Conservation (phyloP, 2,888 invertebrate species). For the Keiferia lycopersicella region DNA sequence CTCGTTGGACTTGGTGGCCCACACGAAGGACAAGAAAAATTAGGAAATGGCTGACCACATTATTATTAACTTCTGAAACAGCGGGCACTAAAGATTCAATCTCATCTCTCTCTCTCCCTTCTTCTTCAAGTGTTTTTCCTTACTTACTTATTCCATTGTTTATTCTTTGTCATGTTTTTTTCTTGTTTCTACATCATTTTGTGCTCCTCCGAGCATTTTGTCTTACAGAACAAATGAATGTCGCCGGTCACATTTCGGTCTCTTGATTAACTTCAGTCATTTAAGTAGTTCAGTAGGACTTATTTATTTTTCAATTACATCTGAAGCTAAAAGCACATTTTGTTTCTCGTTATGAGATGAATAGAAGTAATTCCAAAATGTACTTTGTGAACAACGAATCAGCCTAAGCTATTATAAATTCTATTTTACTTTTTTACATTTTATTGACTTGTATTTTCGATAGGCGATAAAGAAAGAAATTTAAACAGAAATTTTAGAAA, state of each 20-base stretch:
- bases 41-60: not conserved
- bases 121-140: too few relatives aligned
- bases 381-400: too few relatives aligned
- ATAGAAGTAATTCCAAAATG: too few relatives aligned
- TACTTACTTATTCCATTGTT: too few relatives aligned
- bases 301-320: conserved; percentile 15
- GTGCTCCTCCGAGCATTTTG: not conserved
- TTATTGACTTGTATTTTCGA: too few relatives aligned
- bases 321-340: not conserved
- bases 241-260: conserved; percentile 8
- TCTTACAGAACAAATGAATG: conserved; percentile 8
- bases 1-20: too few relatives aligned
- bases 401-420: too few relatives aligned
- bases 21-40: too few relatives aligned
- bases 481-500: too few relatives aligned
- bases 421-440: too few relatives aligned
- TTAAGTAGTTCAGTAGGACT: conserved; percentile 5
- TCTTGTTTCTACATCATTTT: not conserved
- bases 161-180: not conserved
- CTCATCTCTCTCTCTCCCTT: too few relatives aligned
- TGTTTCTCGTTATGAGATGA: conserved; percentile 6
- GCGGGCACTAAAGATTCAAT: conserved; percentile 4
- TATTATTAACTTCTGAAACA: not conserved
- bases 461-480: too few relatives aligned
- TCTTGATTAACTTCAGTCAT: conserved; percentile 11